A percentile compares a stretch with the other conserved stretches of the same genome.
phyloP scores from a whole-genome alignment of 2,113 vertebrate genomes.

The Reinhardtius hippoglossoides region DNA sequence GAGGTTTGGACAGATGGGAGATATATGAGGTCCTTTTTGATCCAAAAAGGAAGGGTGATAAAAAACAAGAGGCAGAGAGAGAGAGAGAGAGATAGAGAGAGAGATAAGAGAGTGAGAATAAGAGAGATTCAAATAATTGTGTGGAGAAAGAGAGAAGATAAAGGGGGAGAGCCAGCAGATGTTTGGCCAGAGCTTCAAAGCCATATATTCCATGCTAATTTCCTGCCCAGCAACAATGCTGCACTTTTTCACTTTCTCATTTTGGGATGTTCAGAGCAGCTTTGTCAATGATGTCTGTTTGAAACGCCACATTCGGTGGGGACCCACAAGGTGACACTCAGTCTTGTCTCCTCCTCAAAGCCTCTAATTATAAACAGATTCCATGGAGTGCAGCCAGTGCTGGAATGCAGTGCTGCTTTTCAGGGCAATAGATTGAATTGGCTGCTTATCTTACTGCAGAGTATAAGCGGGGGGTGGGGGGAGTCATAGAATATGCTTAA shows the following conservation, averaged over 20 bases:
- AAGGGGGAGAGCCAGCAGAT: slow-evolving; percentile 77
- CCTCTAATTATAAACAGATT: slow-evolving; percentile 62
- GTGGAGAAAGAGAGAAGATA: slow-evolving; percentile 18
- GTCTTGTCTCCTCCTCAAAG: slow-evolving; percentile 11
- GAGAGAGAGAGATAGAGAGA: not conserved
- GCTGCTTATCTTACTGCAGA: slow-evolving; percentile 48
- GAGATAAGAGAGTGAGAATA: slow-evolving; percentile 5
- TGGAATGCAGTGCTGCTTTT: slow-evolving; percentile 36
- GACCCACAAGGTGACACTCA: slow-evolving; percentile 24
- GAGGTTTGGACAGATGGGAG: not conserved
- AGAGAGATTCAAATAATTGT: slow-evolving; percentile 8
- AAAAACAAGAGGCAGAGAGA: slow-evolving; percentile 6
- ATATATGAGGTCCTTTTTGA: not conserved
- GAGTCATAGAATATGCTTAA: slow-evolving; percentile 12
- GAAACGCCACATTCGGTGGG: slow-evolving; percentile 3
- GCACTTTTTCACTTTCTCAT: slow-evolving; percentile 47
- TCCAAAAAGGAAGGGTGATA: not conserved
- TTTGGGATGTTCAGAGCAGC: not conserved
- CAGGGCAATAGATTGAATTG: slow-evolving; percentile 19
- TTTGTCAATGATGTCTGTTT: slow-evolving; percentile 1
- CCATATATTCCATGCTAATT: slow-evolving; percentile 62
- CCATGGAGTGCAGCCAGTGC: not conserved
- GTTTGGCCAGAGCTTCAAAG: slow-evolving; percentile 85
- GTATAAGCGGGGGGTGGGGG: slow-evolving; percentile 40
- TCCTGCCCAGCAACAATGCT: slow-evolving; percentile 45